Conservation (phyloP, 2,797 vertebrate genomes). For the Sebastes itinus region DNA sequence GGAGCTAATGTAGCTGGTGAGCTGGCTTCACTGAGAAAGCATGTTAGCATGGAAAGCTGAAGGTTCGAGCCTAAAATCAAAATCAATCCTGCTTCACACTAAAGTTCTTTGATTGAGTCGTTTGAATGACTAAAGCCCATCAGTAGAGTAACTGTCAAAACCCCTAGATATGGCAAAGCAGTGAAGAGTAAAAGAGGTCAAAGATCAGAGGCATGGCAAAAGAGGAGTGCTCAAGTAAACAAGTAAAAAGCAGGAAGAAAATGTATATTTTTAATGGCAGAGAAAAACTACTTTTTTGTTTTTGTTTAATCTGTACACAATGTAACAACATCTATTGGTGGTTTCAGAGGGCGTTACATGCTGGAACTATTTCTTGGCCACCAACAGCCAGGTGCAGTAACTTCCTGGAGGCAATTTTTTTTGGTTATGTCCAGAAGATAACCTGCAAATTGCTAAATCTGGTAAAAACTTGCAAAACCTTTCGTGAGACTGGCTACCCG, state of each 20-base stretch:
- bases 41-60: not conserved
- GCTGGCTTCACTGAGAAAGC: not conserved
- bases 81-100: not conserved
- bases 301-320: not conserved
- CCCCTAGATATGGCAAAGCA: not conserved
- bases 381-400: not conserved
- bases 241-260: not conserved
- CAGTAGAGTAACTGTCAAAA: not conserved
- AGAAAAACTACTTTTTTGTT: not conserved
- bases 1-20: not conserved
- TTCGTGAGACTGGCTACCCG: no score
- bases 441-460: no score
- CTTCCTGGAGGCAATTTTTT: not conserved
- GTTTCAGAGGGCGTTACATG: not conserved
- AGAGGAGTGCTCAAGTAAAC: not conserved
- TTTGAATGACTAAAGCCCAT: not conserved
- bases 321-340: not conserved
- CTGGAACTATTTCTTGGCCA: not conserved
- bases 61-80: not conserved
- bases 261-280: not conserved
- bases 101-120: not conserved
- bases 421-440: no score
- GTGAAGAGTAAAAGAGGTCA: not conserved
- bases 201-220: not conserved
- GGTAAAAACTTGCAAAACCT: no score